A percentile compares a stretch with the other conserved stretches of the same genome.
These are phyloP conservation scores for Drosophila kurseongensis DNA, from an alignment of 1,140 invertebrate species.

Conservation along the genomic window DNA sequence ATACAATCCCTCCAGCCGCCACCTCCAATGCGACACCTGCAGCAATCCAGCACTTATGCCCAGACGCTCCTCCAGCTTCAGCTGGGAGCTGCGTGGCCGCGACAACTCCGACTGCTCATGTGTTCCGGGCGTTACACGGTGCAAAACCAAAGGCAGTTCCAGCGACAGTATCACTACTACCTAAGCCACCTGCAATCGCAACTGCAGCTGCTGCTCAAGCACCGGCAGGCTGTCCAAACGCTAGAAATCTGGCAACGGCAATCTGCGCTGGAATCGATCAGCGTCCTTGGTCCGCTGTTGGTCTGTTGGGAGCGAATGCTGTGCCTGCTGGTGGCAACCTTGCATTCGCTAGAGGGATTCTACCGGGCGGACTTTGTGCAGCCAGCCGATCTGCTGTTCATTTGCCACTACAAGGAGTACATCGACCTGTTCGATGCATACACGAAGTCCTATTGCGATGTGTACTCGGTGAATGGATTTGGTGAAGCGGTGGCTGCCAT, in stretches of 20 bases:
- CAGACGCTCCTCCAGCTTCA: constrained; percentile 70
- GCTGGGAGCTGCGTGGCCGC: constrained; percentile 67
- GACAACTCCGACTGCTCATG: constrained; percentile 58
- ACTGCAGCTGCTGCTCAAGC: constrained; percentile 66
- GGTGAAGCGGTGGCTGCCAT: constrained; percentile 54
- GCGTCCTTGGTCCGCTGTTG: constrained; percentile 86
- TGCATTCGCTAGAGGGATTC: constrained; percentile 88
- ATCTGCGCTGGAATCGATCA: constrained; percentile 33
- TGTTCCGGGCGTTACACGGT: constrained; percentile 59
- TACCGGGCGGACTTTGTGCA: constrained; percentile 88
- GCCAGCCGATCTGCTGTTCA: constrained; percentile 88
- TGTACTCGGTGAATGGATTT: constrained; percentile 88
- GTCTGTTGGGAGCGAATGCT: constrained; percentile 87
- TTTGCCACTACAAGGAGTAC: constrained; percentile 90
- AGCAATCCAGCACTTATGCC: constrained; percentile 69
- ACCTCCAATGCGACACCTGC: constrained; percentile 37
- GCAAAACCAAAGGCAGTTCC: constrained; percentile 72
- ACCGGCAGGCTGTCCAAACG: constrained; percentile 62
- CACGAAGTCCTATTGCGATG: constrained; percentile 90
- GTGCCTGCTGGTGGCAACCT: constrained; percentile 88
- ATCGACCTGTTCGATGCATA: constrained; percentile 90
- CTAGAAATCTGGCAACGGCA: constrained; percentile 62
- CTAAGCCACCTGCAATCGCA: constrained; percentile 71
- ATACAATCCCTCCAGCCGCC: constrained; percentile 58
- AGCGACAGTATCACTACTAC: constrained; percentile 69